A percentile compares a stretch with the other conserved stretches of the same genome.
Evolutionary conservation across 2,888 invertebrate species (phyloP).

Genomic region (Dryocosmus kuriphilus): DNA sequence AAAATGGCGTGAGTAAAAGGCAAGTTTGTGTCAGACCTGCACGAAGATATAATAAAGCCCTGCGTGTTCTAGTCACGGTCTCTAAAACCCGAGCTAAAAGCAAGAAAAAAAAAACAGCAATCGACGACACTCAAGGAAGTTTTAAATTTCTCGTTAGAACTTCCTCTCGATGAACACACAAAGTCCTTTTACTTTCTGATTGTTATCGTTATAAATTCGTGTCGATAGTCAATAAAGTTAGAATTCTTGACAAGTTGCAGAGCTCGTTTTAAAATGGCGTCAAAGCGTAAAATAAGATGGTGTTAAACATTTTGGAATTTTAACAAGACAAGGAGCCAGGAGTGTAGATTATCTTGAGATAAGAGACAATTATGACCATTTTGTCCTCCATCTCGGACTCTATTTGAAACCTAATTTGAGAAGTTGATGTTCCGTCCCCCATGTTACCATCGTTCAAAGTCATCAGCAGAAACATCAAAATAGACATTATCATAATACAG

Average conservation of each 20-base stretch:
- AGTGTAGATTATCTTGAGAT: background rate
- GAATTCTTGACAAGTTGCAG: background rate
- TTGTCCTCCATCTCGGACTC: background rate
- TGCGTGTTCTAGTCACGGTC: constrained; percentile 35
- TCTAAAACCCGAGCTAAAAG: no score
- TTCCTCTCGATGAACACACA: constrained; percentile 18
- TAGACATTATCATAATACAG: constrained; percentile 20
- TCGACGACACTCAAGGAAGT: background rate
- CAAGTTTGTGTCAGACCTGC: constrained; percentile 9
- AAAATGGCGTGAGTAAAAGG: constrained; percentile 33
- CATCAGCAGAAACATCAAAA: constrained; percentile 25
- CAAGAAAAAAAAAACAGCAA: constrained; percentile 10
- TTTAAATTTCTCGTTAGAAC: constrained; percentile 5
- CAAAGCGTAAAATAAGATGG: background rate
- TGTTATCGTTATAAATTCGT: constrained; percentile 15
- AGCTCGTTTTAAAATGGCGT: constrained; percentile 7
- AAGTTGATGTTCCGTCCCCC: constrained; percentile 8
- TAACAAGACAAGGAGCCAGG: constrained; percentile 26
- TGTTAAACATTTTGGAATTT: constrained; percentile 13
- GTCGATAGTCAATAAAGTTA: background rate
- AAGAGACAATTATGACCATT: constrained; percentile 9
- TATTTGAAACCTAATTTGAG: constrained; percentile 28
- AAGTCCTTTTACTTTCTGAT: constrained; percentile 23
- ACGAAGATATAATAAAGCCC: constrained; percentile 37
- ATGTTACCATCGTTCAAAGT: constrained; percentile 17